Evolutionary conservation across 2,113 vertebrate species (phyloP).

Genomic region (Tragelaphus strepsiceros): DNA sequence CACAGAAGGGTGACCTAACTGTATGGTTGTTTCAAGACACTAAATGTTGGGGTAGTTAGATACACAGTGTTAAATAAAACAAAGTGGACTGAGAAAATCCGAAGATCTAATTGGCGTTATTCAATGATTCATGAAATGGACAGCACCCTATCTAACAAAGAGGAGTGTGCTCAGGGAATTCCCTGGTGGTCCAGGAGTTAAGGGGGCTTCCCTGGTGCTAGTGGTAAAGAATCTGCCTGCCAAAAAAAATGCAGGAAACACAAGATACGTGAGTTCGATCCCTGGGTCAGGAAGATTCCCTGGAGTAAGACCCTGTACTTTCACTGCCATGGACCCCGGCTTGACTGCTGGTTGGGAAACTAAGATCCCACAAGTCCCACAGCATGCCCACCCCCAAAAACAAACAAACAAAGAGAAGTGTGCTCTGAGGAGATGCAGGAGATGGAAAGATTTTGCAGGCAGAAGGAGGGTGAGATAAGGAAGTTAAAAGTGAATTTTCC

Average conservation of each 20-base stretch:
- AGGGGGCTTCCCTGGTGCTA: background rate
- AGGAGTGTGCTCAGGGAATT: background rate
- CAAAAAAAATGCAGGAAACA: background rate
- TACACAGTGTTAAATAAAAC: background rate
- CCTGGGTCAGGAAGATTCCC: background rate
- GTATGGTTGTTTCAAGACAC: background rate
- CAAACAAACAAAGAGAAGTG: background rate
- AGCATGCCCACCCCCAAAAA: background rate
- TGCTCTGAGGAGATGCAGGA: background rate
- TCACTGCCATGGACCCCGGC: background rate
- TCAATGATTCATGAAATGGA: background rate
- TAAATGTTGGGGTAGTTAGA: background rate
- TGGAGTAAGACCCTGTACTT: background rate
- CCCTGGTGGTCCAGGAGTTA: background rate
- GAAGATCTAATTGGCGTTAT: background rate
- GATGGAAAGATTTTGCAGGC: background rate
- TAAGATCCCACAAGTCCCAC: background rate
- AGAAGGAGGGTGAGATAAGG: background rate
- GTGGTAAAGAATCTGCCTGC: background rate
- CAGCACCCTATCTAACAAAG: background rate
- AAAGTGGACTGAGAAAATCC: background rate
- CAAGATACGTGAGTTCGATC: background rate
- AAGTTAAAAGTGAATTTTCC: background rate
- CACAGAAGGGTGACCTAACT: background rate
- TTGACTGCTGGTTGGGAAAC: accelerated